These are phyloP conservation scores for Eurois occulta DNA, from an alignment of 2,888 invertebrate genomes.

Conservation along the genomic window DNA sequence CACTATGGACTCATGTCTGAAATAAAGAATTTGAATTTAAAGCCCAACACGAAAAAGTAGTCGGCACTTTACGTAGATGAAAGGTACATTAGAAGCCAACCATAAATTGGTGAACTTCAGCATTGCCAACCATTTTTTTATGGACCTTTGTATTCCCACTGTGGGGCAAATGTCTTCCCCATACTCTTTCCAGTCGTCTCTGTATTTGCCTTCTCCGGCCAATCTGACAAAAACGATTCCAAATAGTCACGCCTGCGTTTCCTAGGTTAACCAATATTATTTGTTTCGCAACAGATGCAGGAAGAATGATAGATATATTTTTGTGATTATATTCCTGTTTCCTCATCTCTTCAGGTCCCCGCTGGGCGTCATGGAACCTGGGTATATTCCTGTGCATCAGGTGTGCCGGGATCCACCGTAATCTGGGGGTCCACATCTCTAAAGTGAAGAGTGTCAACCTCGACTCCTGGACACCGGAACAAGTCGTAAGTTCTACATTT, in stretches of 20 bases:
- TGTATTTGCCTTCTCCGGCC: background rate
- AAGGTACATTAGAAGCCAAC: too few species aligned
- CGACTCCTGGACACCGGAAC: conserved; percentile 99
- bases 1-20: too few species aligned
- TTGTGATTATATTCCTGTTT: background rate
- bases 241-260: too few species aligned
- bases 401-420: conserved; percentile 99
- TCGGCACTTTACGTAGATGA: background rate
- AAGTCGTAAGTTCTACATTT: conserved; percentile 92
- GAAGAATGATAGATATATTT: background rate
- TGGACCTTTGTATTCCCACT: background rate
- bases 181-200: background rate
- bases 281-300: background rate
- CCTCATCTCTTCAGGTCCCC: conserved; percentile 93
- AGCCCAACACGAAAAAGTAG: too few species aligned
- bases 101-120: background rate
- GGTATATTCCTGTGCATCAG: conserved; percentile 99
- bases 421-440: conserved; percentile 99
- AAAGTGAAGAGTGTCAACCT: conserved; percentile 99
- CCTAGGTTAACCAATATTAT: too few species aligned
- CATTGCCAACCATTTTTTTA: background rate
- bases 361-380: conserved; percentile 99
- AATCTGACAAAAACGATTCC: background rate
- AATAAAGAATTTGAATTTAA: too few species aligned
- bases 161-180: background rate